phyloP scores from a whole-genome alignment of 92 coral and sea anemone species.

The Palythoa grandiflora region DNA sequence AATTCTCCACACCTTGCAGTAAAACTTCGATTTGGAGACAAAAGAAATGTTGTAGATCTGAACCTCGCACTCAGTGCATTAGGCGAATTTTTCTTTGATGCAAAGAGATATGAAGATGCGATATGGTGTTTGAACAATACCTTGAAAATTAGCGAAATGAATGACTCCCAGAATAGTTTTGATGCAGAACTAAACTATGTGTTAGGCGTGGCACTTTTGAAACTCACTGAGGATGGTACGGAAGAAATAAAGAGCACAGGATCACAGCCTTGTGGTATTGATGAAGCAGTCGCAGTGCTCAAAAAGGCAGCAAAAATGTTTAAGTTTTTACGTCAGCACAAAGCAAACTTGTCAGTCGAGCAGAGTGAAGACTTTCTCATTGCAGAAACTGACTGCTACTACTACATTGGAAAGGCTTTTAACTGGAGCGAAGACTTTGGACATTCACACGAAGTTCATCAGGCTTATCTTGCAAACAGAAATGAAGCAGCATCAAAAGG shows the following conservation, averaged over 20 bases:
- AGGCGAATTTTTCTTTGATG: slow-evolving; percentile 3
- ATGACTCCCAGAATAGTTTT: not conserved
- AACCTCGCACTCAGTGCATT: not conserved
- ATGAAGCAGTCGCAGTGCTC: slow-evolving; percentile 15
- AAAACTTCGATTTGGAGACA: not conserved
- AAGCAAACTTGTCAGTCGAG: not conserved
- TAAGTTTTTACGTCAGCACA: not conserved
- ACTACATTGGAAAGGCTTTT: slow-evolving; percentile 26
- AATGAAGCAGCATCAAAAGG: not conserved
- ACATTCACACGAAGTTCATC: not conserved
- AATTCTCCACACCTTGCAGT: not conserved
- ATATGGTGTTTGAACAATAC: slow-evolving; percentile 21
- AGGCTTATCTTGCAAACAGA: slow-evolving; percentile 4
- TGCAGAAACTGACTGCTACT: slow-evolving; percentile 30
- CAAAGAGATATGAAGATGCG: not conserved
- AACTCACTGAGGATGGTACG: not conserved
- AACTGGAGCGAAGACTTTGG: not conserved
- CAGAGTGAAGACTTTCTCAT: not conserved
- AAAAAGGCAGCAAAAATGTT: slow-evolving; percentile 13
- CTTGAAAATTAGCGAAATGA: not conserved
- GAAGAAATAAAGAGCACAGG: not conserved
- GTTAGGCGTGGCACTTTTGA: not conserved
- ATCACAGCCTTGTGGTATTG: not conserved
- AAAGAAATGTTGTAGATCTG: not conserved
- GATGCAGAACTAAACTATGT: not conserved